Evolutionary conservation across 1,140 invertebrate genomes (phyloP).

Genomic region (Drosophila ercepeae): DNA sequence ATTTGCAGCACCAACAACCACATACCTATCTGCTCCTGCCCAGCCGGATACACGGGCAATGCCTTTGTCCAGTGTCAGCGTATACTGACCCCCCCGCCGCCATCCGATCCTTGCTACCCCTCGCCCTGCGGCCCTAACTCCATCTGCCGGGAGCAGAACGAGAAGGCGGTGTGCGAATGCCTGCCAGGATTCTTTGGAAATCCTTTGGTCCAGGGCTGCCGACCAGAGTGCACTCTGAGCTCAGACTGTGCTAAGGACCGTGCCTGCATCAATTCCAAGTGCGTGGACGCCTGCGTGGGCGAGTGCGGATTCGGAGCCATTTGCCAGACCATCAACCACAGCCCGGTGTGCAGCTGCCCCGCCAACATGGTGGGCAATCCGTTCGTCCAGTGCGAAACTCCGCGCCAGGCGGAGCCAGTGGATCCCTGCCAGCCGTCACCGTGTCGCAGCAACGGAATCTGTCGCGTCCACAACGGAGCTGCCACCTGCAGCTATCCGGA

Average conservation of each 20-base stretch:
- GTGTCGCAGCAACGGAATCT: constrained; percentile 91
- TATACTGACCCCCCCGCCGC: constrained; percentile 80
- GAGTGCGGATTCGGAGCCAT: constrained; percentile 86
- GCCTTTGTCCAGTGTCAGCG: constrained; percentile 86
- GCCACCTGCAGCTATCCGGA: constrained; percentile 93
- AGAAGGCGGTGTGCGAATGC: constrained; percentile 88
- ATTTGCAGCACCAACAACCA: constrained; percentile 88
- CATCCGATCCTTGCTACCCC: constrained; percentile 87
- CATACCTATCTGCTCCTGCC: constrained; percentile 87
- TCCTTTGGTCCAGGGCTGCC: constrained; percentile 89
- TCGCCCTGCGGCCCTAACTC: constrained; percentile 91
- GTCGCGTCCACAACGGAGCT: constrained; percentile 88
- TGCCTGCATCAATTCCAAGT: constrained; percentile 92
- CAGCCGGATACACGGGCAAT: constrained; percentile 88
- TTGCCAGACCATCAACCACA: constrained; percentile 89
- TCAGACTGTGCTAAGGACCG: constrained; percentile 91
- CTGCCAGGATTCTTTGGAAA: constrained; percentile 91
- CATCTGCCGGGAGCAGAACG: constrained; percentile 86
- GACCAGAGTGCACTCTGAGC: constrained; percentile 91
- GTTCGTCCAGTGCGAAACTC: constrained; percentile 88
- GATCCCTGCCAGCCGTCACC: constrained; percentile 93
- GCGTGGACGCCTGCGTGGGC: constrained; percentile 91
- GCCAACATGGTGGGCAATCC: constrained; percentile 88
- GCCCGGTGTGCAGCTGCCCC: constrained; percentile 90
- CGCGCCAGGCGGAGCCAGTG: constrained; percentile 73